Conservation (phyloP, 2,888 invertebrate species). For the Autographa gamma region DNA sequence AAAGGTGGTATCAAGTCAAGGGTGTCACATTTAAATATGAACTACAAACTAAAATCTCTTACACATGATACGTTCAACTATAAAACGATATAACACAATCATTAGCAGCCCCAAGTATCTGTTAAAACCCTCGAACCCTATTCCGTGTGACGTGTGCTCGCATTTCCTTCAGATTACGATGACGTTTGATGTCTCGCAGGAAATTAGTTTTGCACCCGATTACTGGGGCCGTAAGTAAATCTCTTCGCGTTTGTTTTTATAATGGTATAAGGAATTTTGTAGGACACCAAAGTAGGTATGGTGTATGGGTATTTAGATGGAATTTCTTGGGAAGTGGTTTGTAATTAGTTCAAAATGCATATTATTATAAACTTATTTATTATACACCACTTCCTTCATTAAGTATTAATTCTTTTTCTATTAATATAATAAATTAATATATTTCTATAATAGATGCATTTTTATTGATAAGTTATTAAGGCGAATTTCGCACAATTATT, state of each 20-base stretch:
- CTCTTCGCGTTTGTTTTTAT: conserved; percentile 3
- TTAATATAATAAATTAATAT: no score
- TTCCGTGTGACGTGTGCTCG: neutral
- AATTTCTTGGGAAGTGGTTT: no score
- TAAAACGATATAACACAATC: neutral
- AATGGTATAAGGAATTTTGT: neutral
- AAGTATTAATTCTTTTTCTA: no score
- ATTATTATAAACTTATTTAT: no score
- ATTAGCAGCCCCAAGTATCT: neutral
- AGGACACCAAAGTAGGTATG: neutral
- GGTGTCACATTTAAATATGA: no score
- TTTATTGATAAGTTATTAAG: no score
- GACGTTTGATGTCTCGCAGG: conserved; percentile 38
- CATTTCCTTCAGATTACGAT: conserved; percentile 17
- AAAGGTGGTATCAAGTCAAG: no score
- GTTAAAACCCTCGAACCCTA: neutral
- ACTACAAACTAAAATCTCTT: no score
- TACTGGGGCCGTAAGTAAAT: conserved; percentile 12
- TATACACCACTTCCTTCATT: no score
- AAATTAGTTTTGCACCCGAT: conserved; percentile 42
- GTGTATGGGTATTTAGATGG: neutral
- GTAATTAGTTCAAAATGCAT: no score
- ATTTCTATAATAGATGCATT: no score
- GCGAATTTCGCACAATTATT: no score
- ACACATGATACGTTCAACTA: neutral